These are phyloP conservation scores for Turritopsis dohrnii DNA, from an alignment of 30 jellyfish, hydroid and myxozoan species.

Conservation along the genomic window DNA sequence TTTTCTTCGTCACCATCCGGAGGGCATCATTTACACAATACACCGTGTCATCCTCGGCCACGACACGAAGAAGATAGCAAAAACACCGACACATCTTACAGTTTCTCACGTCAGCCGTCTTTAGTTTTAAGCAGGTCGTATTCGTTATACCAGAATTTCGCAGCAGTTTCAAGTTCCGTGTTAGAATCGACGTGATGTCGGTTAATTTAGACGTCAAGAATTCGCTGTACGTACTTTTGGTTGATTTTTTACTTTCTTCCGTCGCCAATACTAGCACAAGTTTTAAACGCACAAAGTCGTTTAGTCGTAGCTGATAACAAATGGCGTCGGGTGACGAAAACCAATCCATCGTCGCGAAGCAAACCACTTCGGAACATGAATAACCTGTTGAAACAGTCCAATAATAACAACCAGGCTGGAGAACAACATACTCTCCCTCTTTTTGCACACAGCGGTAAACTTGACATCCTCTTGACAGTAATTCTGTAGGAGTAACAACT, in stretches of 20 bases:
- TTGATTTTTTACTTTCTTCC: background rate
- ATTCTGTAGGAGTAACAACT: constrained; percentile 3
- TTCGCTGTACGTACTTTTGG: background rate
- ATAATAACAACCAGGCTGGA: constrained; percentile 23
- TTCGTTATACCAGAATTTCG: background rate
- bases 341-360: constrained; percentile 28
- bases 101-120: background rate
- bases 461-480: constrained; percentile 7
- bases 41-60: background rate
- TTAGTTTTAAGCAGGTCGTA: background rate
- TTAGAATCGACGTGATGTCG: background rate
- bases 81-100: background rate
- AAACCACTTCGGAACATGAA: constrained; percentile 10
- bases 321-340: constrained; percentile 6
- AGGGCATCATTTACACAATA: background rate
- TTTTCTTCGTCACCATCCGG: background rate
- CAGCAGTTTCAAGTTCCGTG: background rate
- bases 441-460: constrained; percentile 21
- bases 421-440: constrained; percentile 31
- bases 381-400: constrained; percentile 31
- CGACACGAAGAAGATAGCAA: background rate
- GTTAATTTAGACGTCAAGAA: background rate
- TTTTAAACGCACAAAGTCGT: background rate
- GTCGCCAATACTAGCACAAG: background rate
- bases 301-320: background rate